A percentile compares a stretch with the other conserved stretches of the same genome.
Evolutionary conservation across 2,113 vertebrate genomes (phyloP).

Genomic region (Euleptes europaea): DNA sequence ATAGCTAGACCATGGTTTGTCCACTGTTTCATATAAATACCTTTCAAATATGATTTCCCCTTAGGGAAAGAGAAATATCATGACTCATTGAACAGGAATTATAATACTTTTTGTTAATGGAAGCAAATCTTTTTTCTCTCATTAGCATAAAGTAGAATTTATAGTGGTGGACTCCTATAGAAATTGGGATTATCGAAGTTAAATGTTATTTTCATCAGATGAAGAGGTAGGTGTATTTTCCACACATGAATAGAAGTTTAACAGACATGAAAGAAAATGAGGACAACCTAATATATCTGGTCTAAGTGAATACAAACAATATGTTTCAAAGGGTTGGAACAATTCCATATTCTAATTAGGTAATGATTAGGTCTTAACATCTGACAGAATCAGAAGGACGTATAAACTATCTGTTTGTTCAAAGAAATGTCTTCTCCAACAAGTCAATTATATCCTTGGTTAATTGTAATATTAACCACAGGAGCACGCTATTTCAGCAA

Average conservation of each 20-base stretch:
- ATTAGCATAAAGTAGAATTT: conserved; percentile 50
- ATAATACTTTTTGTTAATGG: conserved; percentile 41
- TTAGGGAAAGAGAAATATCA: conserved; percentile 46
- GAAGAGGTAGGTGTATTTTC: conserved; percentile 82
- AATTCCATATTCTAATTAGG: conserved; percentile 65
- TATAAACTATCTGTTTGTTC: conserved; percentile 65
- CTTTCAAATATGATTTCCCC: conserved; percentile 52
- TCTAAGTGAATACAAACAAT: conserved; percentile 57
- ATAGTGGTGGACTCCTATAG: conserved; percentile 72
- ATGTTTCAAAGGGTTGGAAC: conserved; percentile 61
- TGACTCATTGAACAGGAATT: conserved; percentile 35
- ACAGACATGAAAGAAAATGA: conserved; percentile 72
- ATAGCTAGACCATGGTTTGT: conserved; percentile 23
- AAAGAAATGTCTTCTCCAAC: conserved; percentile 68
- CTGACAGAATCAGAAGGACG: conserved; percentile 65
- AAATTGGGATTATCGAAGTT: conserved; percentile 76
- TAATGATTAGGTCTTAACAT: conserved; percentile 69
- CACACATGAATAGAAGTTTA: conserved; percentile 67
- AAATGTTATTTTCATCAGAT: conserved; percentile 74
- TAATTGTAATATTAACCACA: conserved; percentile 56
- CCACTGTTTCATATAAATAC: conserved; percentile 46
- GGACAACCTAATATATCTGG: conserved; percentile 69
- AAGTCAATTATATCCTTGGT: conserved; percentile 62
- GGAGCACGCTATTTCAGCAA: conserved; percentile 65
- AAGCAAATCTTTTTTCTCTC: conserved; percentile 34